Evolutionary conservation across 1,140 invertebrate genomes (phyloP), one percentile per base, ranked within the genome.

Genomic region (Microvelia longipes): DNA sequence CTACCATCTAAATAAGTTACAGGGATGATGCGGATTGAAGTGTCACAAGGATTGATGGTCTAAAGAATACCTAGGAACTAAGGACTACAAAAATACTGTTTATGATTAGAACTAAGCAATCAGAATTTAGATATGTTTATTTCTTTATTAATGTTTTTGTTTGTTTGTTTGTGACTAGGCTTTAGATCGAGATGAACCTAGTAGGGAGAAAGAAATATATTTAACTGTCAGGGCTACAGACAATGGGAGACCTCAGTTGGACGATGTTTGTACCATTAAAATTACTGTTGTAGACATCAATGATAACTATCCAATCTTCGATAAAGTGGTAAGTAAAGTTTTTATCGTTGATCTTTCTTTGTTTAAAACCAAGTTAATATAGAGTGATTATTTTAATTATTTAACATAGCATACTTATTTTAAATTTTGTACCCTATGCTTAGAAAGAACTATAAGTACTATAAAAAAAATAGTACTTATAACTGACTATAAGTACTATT

Each of bases 181-280:
- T 63, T 88, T 94, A 75, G 91, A 94, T 79, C 85, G 92, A 72
- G 92, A 94, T 77, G 91, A 93, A 75, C 92, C 92, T 11, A 84
- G 85, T 15, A 83, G 90, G 73, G 90, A 94, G 76, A 94, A 93
- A 77, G 89, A 91, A 79, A 83, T 87, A 2, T 91, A 90, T 75
- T 78, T 85, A 63, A 90, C 87, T 0, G 87, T 92, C 1, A 85
- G 90, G 76, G 92, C 91, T 0, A 90, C 88, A 69, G 92, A 94
- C 79, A 91, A 93, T 81, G 92, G 93, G 2, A 83, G 85, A 73
- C 91, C 91, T 0, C 85, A 87, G 29, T 80, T 94, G 29, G 91
- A 92, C 74, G 91, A 92, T 75, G 87, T 92, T 29, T 95, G 93
- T 77, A 92, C 90, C 2, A 89, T 94, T 75, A 92, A 90, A 83